Evolutionary conservation across 2,888 invertebrate species (phyloP).

Genomic region (Clanis bilineata): DNA sequence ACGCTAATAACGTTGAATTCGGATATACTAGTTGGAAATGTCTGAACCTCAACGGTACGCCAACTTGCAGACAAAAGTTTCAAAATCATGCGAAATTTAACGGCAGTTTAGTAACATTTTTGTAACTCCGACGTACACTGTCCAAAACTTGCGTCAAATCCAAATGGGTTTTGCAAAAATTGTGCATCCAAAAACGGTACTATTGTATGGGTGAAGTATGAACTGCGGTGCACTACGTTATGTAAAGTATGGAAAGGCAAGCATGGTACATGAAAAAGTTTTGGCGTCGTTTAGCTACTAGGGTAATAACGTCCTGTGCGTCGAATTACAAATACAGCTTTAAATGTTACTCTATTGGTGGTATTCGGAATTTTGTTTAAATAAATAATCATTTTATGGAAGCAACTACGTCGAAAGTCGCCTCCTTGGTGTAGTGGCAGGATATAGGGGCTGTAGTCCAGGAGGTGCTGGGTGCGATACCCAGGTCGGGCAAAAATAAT

Average conservation of each 20-base stretch:
- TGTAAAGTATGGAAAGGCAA: not conserved
- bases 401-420: too few relatives aligned
- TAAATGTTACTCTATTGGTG: too few relatives aligned
- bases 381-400: too few relatives aligned
- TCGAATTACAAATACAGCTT: too few relatives aligned
- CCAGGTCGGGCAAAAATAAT: too few relatives aligned
- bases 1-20: slow-evolving; percentile 61
- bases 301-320: too few relatives aligned
- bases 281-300: too few relatives aligned
- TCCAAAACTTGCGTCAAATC: slow-evolving; percentile 32
- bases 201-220: not conserved
- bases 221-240: not conserved
- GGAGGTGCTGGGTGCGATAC: too few relatives aligned
- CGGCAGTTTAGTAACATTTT: slow-evolving; percentile 56
- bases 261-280: too few relatives aligned
- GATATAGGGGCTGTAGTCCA: too few relatives aligned
- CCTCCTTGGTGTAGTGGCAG: too few relatives aligned
- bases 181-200: not conserved
- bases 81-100: slow-evolving; percentile 60
- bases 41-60: slow-evolving; percentile 50
- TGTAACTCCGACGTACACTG: slow-evolving; percentile 50
- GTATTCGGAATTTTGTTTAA: too few relatives aligned
- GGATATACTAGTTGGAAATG: slow-evolving; percentile 42
- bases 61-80: slow-evolving; percentile 54
- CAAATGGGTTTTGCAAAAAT: slow-evolving; percentile 10